phyloP scores from a whole-genome alignment of 2,113 vertebrate species.

The Semnornis frantzii region DNA sequence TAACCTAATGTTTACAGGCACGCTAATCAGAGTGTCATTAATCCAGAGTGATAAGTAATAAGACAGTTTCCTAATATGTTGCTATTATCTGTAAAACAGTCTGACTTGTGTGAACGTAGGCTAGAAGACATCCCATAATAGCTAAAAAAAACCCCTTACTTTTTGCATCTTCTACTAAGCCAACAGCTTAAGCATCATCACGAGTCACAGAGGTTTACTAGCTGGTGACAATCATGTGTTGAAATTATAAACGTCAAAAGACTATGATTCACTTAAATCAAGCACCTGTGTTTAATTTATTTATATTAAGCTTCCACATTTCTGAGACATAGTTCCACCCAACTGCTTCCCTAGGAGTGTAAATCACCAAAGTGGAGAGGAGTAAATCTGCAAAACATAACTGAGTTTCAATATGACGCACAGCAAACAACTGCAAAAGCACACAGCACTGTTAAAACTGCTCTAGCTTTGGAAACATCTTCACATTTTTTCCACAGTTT shows the following conservation, averaged over 20 bases:
- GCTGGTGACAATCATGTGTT: constrained; percentile 32
- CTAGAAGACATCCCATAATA: neutral
- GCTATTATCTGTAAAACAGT: neutral
- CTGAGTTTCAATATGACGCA: constrained; percentile 45
- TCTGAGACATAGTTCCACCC: constrained; percentile 47
- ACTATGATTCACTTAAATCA: constrained; percentile 47
- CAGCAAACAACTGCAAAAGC: constrained; percentile 63
- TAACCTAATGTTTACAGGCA: neutral
- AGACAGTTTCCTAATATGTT: neutral
- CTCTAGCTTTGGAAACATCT: constrained; percentile 61
- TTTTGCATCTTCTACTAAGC: neutral
- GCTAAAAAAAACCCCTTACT: neutral
- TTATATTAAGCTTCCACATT: constrained; percentile 55
- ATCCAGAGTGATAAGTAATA: neutral
- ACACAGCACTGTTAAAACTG: constrained; percentile 39
- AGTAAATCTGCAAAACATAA: constrained; percentile 62
- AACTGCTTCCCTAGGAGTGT: constrained; percentile 48
- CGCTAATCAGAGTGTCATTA: neutral
- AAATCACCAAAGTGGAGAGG: constrained; percentile 52
- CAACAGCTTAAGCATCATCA: neutral
- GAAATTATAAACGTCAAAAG: constrained; percentile 46
- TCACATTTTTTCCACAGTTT: constrained; percentile 73
- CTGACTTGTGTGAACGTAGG: neutral
- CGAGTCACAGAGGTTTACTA: constrained; percentile 26
- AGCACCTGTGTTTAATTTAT: constrained; percentile 43